Evolutionary conservation across 2,888 invertebrate genomes (phyloP).

Genomic region (Aelia acuminata): DNA sequence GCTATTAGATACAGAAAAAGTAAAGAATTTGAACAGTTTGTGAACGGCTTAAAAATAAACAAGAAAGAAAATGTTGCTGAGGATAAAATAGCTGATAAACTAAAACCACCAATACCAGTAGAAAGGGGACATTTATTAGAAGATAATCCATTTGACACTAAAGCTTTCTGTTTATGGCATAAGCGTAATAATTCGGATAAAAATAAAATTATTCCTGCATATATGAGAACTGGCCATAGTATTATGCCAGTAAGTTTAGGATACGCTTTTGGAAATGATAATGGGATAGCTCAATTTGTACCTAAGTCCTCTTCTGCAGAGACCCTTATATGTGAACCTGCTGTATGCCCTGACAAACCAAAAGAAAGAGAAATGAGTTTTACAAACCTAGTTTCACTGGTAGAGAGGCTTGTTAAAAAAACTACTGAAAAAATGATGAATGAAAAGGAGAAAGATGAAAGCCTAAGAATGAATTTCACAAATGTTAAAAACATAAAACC

Average conservation of each 20-base stretch:
- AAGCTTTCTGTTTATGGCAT: slow-evolving; percentile 22
- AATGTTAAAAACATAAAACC: background rate
- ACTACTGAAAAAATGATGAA: slow-evolving; percentile 35
- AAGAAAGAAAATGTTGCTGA: background rate
- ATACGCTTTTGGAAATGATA: background rate
- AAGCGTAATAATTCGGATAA: background rate
- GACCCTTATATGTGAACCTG: background rate
- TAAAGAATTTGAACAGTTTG: slow-evolving; percentile 43
- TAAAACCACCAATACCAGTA: slow-evolving; percentile 33
- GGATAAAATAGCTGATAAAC: background rate
- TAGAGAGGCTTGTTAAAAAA: slow-evolving; percentile 22
- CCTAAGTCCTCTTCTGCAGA: background rate
- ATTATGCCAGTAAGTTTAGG: background rate
- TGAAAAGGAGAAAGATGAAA: slow-evolving; percentile 9
- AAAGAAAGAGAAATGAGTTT: background rate
- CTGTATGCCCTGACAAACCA: slow-evolving; percentile 13
- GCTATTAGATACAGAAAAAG: slow-evolving; percentile 14
- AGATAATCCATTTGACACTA: slow-evolving; percentile 39
- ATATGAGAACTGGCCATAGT: slow-evolving; percentile 6
- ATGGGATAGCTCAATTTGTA: background rate
- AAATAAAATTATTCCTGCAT: slow-evolving; percentile 22
- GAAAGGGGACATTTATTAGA: background rate
- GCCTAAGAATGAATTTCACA: background rate
- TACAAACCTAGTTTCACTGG: background rate
- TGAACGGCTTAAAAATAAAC: slow-evolving; percentile 10